Evolutionary conservation across 2,888 invertebrate species (phyloP).

Genomic region (Toxonevra muliebris): DNA sequence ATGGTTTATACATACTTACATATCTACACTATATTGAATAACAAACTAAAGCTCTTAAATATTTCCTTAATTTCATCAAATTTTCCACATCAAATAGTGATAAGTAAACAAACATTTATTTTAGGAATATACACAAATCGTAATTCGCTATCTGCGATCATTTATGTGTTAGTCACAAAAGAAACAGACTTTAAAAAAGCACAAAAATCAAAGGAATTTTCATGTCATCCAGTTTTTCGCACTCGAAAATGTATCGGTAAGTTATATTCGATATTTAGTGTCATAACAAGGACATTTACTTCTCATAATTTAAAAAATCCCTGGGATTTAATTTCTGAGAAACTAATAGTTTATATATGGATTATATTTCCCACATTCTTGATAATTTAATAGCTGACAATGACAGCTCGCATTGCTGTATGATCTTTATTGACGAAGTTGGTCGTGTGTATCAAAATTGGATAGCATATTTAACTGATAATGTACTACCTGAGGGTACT

Average conservation of each 20-base stretch:
- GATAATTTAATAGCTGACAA: slow-evolving; percentile 13
- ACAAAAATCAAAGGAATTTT: slow-evolving; percentile 40
- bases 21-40: no score
- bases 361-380: no score
- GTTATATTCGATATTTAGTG: slow-evolving; percentile 20
- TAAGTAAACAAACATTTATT: background rate
- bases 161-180: slow-evolving; percentile 56
- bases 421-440: slow-evolving; percentile 60
- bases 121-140: slow-evolving; percentile 59
- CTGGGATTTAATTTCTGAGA: no score
- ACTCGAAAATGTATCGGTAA: slow-evolving; percentile 58
- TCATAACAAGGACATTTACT: background rate
- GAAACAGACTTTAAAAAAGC: slow-evolving; percentile 40
- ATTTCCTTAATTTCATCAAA: background rate
- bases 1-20: no score
- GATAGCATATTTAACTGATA: slow-evolving; percentile 62
- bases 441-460: slow-evolving; percentile 66
- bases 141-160: slow-evolving; percentile 52
- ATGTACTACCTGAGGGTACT: slow-evolving; percentile 64
- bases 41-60: background rate
- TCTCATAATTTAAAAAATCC: no score
- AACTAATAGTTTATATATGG: no score
- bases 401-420: slow-evolving; percentile 55
- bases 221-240: slow-evolving; percentile 58
- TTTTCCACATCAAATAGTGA: no score